Evolutionary conservation across 2,113 vertebrate genomes (phyloP), one percentile per base, ranked within the genome.

Genomic region (Nymphicus hollandicus): DNA sequence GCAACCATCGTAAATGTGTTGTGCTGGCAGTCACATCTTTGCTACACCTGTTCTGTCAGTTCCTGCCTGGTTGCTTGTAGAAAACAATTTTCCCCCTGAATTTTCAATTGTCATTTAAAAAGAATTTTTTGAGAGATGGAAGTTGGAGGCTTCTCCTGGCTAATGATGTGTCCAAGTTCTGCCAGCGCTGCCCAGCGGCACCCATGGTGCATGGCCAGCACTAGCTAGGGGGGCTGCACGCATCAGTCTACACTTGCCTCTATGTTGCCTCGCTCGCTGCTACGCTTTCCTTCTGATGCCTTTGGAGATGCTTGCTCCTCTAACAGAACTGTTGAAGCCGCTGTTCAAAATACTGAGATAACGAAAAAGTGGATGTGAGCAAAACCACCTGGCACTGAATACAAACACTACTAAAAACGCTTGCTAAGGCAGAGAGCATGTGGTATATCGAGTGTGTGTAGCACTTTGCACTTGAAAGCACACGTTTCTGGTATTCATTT

Each of bases 141-240:
- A 31, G 24, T 5, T 60, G 61, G 72, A 81, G 70, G 46, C 24
- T 84, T 4, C n/a, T 78, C 35, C 71, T 31, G 35, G 33, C 28
- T 78, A 13, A 44, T 0, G 7, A 25, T 16, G 50, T 63, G 17
- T 18, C 49, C 4, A 8, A 8, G 44, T 63, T 56, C 61, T 55
- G 65, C 15, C 76, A n/a, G 43, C 2, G 2, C 70, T 92, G 61
- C 61, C 66, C 79, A 13, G 65, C 1, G 0, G 31, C 66, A 63
- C 41, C 55, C 0, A 0, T 1, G n/a, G 12, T 44, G 37, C 0
- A 0, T 12, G 49, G 47, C 61, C 76, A 50, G 76, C 35, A 6
- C 69, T 24, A 47, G 28, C 76, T 23, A 25, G 0, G 13, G 4
- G 44, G 22, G 37, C 86, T 35, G 53, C 35, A 1, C 0, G 0